These are phyloP conservation scores for Polydrusus cervinus DNA, from an alignment of 2,888 invertebrate species.

Conservation along the genomic window DNA sequence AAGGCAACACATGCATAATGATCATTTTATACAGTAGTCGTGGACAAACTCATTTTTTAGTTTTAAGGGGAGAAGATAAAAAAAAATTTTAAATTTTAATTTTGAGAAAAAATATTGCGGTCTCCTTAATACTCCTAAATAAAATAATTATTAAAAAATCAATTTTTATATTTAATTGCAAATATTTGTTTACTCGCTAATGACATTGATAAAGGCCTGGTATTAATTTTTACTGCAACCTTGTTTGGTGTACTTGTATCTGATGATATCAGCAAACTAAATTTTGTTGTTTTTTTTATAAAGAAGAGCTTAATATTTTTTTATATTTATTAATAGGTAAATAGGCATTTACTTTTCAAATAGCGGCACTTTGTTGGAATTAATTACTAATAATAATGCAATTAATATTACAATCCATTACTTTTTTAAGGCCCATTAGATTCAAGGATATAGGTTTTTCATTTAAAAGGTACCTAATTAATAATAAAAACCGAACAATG, in stretches of 20 bases:
- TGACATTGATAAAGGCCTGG: slow-evolving; percentile 39
- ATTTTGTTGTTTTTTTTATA: slow-evolving; percentile 29
- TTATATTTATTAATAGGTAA: neutral
- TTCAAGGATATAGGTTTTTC: slow-evolving; percentile 7
- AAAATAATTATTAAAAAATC: slow-evolving; percentile 25
- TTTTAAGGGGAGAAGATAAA: too few species aligned
- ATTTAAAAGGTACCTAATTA: neutral
- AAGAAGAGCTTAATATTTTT: slow-evolving; percentile 23
- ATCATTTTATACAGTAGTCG: too few species aligned
- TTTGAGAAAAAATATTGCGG: too few species aligned
- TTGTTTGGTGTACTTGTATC: slow-evolving; percentile 27
- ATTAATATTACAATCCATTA: slow-evolving; percentile 21
- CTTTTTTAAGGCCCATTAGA: slow-evolving; percentile 15
- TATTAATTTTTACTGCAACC: slow-evolving; percentile 27
- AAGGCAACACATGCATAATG: too few species aligned
- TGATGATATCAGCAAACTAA: slow-evolving; percentile 45
- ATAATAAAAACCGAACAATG: slow-evolving; percentile 1
- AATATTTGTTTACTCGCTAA: slow-evolving; percentile 38
- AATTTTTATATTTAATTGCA: slow-evolving; percentile 32
- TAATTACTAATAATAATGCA: slow-evolving; percentile 26
- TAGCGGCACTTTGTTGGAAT: slow-evolving; percentile 25
- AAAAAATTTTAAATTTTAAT: too few species aligned
- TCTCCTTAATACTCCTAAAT: slow-evolving; percentile 7
- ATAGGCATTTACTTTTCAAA: slow-evolving; percentile 3
- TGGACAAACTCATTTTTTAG: too few species aligned